These are phyloP conservation scores for Diplolepis rosae DNA, from an alignment of 2,888 invertebrate genomes.

Conservation along the genomic window DNA sequence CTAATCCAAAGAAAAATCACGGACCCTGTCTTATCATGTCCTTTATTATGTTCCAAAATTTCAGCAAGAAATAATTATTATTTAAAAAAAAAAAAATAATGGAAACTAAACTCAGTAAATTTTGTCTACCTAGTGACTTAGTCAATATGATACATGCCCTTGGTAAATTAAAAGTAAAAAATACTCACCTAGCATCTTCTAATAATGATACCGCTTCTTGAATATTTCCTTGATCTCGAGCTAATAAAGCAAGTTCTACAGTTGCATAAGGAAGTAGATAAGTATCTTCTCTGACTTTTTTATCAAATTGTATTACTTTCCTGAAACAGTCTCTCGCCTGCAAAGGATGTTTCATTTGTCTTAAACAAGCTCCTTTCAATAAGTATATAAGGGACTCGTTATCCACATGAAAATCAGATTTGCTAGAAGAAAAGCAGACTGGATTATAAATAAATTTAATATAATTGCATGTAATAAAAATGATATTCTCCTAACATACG, in stretches of 20 bases:
- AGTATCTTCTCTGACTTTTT: slow-evolving; percentile 85
- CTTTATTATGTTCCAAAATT: too few species aligned
- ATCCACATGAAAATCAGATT: slow-evolving; percentile 78
- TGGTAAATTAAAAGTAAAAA: slow-evolving; percentile 20
- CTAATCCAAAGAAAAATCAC: too few species aligned
- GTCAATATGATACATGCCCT: not conserved
- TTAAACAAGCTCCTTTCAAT: slow-evolving; percentile 88
- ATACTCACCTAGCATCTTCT: slow-evolving; percentile 86
- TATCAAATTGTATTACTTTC: slow-evolving; percentile 80
- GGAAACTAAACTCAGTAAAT: too few species aligned
- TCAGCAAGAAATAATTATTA: too few species aligned
- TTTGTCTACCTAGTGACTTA: too few species aligned
- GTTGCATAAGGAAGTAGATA: slow-evolving; percentile 90
- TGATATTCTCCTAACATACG: slow-evolving; percentile 53
- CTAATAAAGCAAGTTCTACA: slow-evolving; percentile 89
- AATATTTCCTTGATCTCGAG: slow-evolving; percentile 81
- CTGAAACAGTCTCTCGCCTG: slow-evolving; percentile 86
- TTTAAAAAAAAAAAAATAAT: too few species aligned
- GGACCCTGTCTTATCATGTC: too few species aligned
- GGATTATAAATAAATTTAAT: not conserved
- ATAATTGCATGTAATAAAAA: not conserved
- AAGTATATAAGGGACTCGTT: slow-evolving; percentile 85
- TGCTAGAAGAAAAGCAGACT: slow-evolving; percentile 52
- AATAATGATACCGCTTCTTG: slow-evolving; percentile 82
- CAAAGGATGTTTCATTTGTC: slow-evolving; percentile 84